Evolutionary conservation across 2,797 vertebrate species (phyloP).

Genomic region (Sphenopsis melanotis): DNA sequence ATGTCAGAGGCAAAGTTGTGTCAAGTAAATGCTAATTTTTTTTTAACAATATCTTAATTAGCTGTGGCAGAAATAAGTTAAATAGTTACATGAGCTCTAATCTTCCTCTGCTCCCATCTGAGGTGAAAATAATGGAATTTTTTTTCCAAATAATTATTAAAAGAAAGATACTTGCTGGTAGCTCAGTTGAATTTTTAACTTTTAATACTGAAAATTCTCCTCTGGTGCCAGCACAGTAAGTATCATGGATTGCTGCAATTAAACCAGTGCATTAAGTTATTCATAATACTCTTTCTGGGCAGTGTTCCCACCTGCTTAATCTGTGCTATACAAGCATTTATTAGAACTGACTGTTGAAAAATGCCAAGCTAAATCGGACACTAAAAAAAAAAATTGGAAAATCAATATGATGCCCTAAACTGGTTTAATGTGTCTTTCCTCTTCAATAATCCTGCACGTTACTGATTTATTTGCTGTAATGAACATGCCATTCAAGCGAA

Average conservation of each 20-base stretch:
- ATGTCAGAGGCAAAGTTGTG: background rate
- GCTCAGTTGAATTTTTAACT: background rate
- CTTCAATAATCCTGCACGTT: conserved; percentile 57
- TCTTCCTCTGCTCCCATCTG: background rate
- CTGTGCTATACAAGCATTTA: conserved; percentile 70
- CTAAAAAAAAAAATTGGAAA: conserved; percentile 27
- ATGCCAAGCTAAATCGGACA: conserved; percentile 63
- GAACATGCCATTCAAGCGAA: conserved; percentile 66
- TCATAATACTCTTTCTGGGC: conserved; percentile 70
- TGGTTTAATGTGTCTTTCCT: conserved; percentile 71
- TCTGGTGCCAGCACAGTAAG: conserved; percentile 27
- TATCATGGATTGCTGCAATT: conserved; percentile 65
- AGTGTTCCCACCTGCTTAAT: conserved; percentile 75
- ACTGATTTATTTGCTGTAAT: conserved; percentile 66
- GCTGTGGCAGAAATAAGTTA: background rate
- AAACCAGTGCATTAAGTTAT: conserved; percentile 63
- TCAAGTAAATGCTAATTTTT: background rate
- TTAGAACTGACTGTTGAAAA: conserved; percentile 75
- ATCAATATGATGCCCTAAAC: conserved; percentile 71
- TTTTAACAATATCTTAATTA: background rate
- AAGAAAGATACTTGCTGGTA: background rate
- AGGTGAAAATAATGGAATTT: background rate
- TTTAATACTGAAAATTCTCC: conserved; percentile 28
- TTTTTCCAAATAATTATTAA: background rate
- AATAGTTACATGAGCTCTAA: background rate